Evolutionary conservation across 2,888 invertebrate genomes (phyloP), one percentile per base, ranked within the genome.

Genomic region (Sphaerophoria taeniata): DNA sequence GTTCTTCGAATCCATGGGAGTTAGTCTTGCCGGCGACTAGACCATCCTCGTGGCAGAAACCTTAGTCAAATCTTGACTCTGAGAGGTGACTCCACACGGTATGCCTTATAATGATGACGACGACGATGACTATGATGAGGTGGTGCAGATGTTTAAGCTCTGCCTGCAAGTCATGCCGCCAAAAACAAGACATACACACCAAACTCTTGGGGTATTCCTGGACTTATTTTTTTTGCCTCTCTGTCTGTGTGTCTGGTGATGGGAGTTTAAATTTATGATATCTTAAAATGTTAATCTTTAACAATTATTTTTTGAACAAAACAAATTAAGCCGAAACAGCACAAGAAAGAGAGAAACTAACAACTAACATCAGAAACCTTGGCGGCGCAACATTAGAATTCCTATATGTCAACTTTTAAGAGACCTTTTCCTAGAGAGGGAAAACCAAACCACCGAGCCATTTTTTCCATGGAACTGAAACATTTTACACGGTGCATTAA

Each of bases 251-350:
- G 56, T 53, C 34, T 65, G 24, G 1, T 24, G 24, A 39, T 69
- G 49, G 39, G 70, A 78, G 24, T 77, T 58, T 47, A 75, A 74
- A 85, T 85, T 85, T 85, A 85, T 85, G 85, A 77, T 85, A 85
- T 85, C 85, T 85, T 85, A 77, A 81, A 85, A 85, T 81, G 81
- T 85, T 81, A 85, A 85, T 85, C 85, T 85, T 81, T 80, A 80
- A 85, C 85, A 85, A 85, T 85, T 85, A 85, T 81, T 85, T 85
- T 85, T 77, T 85, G 85, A 85, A 81, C 85, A 85, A 76, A 85
- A 85, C 85, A 85, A 85, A 85, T 85, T 85, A 85, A 85, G 85
- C 81, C 85, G 85, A 81, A 85, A 85, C 81, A 56, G 51, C 51
- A 2, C 24, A 24, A 24, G 24, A 24, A 49, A 58, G 51, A 47